Evolutionary conservation across 2,888 invertebrate genomes (phyloP).

Genomic region (Glaucopsyche alexis): DNA sequence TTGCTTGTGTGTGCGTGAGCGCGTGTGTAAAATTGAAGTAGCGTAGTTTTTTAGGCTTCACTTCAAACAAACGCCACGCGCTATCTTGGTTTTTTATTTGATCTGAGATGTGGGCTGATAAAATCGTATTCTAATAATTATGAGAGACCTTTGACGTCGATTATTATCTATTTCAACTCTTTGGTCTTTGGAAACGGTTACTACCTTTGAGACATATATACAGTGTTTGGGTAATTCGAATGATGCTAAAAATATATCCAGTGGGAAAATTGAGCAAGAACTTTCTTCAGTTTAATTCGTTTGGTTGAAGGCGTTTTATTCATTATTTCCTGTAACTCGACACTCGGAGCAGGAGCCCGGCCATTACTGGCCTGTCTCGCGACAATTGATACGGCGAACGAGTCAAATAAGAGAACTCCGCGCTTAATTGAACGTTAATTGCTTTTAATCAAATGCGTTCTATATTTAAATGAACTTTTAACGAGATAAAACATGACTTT

Average conservation of each 20-base stretch:
- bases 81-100: too few species aligned
- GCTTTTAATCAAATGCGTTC: conserved; percentile 77
- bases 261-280: conserved; percentile 12
- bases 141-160: conserved; percentile 1
- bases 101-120: conserved; percentile 2
- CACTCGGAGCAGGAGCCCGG: conserved; percentile 55
- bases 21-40: too few species aligned
- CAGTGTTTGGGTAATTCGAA: neutral
- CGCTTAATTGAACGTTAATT: conserved; percentile 76
- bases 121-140: conserved; percentile 1
- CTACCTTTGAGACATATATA: too few species aligned
- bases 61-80: too few species aligned
- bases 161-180: neutral
- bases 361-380: conserved; percentile 57
- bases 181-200: neutral
- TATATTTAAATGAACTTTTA: conserved; percentile 76
- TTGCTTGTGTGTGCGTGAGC: too few species aligned
- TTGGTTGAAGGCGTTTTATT: conserved; percentile 42
- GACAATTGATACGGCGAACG: conserved; percentile 64
- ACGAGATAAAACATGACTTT: conserved; percentile 53
- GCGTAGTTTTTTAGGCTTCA: too few species aligned
- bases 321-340: conserved; percentile 46
- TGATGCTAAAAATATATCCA: neutral
- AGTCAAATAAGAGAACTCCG: conserved; percentile 61
- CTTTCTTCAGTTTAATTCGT: conserved; percentile 34